phyloP scores from a whole-genome alignment of 2,113 vertebrate genomes.

The Phaethornis superciliosus region DNA sequence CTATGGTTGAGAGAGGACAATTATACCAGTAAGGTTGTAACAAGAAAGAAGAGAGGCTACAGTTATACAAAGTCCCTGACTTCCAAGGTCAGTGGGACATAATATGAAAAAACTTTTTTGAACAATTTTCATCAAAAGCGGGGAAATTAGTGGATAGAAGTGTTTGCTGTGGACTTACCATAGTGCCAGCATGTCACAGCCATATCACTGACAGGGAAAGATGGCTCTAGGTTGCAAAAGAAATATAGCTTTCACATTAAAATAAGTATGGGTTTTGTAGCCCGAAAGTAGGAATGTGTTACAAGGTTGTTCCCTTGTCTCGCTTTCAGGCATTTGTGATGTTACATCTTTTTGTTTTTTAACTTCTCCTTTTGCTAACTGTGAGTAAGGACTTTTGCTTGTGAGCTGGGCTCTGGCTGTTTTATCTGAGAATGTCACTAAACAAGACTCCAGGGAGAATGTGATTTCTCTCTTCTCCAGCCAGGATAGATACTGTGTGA shows the following conservation, averaged over 20 bases:
- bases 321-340: neutral
- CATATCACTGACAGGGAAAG: neutral
- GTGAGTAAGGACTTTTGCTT: neutral
- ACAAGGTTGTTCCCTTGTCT: neutral
- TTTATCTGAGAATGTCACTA: neutral
- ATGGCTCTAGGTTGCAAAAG: neutral
- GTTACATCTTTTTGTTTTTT: neutral
- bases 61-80: neutral
- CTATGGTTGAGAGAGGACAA: neutral
- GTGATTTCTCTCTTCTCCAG: neutral
- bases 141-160: neutral
- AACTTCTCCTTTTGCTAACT: neutral
- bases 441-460: neutral
- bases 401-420: neutral
- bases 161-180: neutral
- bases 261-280: neutral
- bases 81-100: neutral
- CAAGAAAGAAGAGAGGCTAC: neutral
- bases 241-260: neutral
- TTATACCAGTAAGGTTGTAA: neutral
- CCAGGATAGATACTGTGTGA: fast-evolving
- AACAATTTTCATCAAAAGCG: neutral
- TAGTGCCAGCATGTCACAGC: neutral
- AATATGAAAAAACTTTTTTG: neutral
- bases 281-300: neutral